These are phyloP conservation scores for Microplitis demolitor DNA, from an alignment of 1,140 invertebrate genomes.

Conservation along the genomic window DNA sequence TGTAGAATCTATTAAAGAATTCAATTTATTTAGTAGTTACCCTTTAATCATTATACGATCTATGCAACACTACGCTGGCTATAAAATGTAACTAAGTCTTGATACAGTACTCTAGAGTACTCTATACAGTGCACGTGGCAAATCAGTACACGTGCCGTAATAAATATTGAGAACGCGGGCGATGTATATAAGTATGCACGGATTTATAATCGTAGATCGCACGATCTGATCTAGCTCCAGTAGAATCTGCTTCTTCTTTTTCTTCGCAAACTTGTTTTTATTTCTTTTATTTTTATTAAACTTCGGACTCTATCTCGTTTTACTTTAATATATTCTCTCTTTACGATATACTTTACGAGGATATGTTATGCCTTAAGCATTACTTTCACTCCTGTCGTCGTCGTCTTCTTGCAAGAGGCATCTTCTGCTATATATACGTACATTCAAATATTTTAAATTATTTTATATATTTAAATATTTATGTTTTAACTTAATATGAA, in stretches of 20 bases:
- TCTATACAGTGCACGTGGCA: background rate
- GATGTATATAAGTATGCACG: background rate
- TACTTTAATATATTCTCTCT: background rate
- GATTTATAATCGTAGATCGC: slow-evolving; percentile 8
- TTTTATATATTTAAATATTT: background rate
- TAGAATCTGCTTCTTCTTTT: background rate
- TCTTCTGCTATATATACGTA: background rate
- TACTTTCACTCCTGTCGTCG: background rate
- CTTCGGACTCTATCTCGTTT: too few relatives aligned
- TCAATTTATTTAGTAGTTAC: background rate
- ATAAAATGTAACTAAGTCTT: background rate
- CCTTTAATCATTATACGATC: background rate
- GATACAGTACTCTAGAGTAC: background rate
- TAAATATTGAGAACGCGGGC: slow-evolving; percentile 9
- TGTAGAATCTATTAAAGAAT: background rate
- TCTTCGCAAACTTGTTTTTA: background rate
- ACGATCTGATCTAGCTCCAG: background rate
- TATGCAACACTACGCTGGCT: background rate
- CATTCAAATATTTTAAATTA: too few relatives aligned
- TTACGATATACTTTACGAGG: background rate
- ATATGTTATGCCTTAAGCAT: slow-evolving; percentile 1
- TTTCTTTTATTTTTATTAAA: background rate
- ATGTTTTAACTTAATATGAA: background rate
- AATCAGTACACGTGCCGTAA: slow-evolving; percentile 19
- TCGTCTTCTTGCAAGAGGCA: background rate